Evolutionary conservation across 1,140 invertebrate genomes (phyloP).

Genomic region (Xylocopa sonorina): DNA sequence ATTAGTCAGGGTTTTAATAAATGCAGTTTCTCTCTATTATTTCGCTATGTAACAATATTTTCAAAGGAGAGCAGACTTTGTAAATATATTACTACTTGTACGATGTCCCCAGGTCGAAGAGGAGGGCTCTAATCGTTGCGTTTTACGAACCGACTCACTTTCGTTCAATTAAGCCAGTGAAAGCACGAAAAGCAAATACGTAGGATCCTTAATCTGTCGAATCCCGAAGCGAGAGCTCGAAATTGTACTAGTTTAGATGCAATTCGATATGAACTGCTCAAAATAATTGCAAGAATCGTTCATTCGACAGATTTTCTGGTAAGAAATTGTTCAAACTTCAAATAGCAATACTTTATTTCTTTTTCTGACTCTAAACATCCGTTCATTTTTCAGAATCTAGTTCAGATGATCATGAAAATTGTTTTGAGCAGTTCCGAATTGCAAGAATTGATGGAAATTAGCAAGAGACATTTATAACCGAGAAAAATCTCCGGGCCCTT

Average conservation of each 20-base stretch:
- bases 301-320: not conserved
- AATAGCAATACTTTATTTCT: not conserved
- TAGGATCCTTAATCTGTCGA: not conserved
- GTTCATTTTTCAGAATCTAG: not conserved
- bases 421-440: constrained; percentile 16
- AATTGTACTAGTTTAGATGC: not conserved
- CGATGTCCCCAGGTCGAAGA: constrained; percentile 51
- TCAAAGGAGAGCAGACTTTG: constrained; percentile 36
- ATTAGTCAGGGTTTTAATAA: constrained; percentile 7
- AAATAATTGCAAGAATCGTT: constrained; percentile 1
- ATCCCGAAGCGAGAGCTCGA: not conserved
- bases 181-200: not conserved
- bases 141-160: constrained; percentile 32
- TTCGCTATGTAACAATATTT: constrained; percentile 37
- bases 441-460: not conserved
- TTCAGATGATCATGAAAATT: not conserved
- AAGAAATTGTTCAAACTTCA: not conserved
- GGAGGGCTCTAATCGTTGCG: constrained; percentile 52
- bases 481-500: constrained; percentile 45
- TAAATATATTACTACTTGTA: constrained; percentile 55
- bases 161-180: constrained; percentile 14
- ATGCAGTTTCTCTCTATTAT: constrained; percentile 34
- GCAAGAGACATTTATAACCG: not conserved
- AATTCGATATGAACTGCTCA: constrained; percentile 8
- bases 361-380: not conserved